Percentiles rank a stretch among this genome's conserved stretches.
phyloP scores from a whole-genome alignment of 92 coral and sea anemone species.

The Siderastrea siderea region DNA sequence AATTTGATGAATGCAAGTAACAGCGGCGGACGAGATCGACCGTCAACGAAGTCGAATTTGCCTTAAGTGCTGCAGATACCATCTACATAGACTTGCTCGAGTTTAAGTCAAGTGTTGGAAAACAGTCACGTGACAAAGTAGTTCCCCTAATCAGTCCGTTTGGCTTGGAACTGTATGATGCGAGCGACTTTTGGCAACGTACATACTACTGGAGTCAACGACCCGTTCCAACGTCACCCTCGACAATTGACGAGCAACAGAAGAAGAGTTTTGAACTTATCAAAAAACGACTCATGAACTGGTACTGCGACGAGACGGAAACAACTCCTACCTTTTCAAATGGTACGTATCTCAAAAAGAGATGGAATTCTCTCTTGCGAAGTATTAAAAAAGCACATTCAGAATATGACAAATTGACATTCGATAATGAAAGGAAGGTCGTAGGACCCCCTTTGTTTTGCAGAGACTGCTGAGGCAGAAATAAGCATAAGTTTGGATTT shows the following conservation, averaged over 20 bases:
- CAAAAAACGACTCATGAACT: constrained; percentile 49
- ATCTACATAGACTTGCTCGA: constrained; percentile 63
- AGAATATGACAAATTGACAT: neutral
- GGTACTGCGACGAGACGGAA: constrained; percentile 48
- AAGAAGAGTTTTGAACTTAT: neutral
- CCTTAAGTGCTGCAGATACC: neutral
- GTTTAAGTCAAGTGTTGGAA: constrained; percentile 1
- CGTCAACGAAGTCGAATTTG: neutral
- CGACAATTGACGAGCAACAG: neutral
- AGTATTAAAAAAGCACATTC: constrained; percentile 20
- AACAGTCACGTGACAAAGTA: constrained; percentile 69
- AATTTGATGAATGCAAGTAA: constrained; percentile 34
- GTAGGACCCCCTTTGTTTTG: constrained; percentile 62
- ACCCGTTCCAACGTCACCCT: neutral
- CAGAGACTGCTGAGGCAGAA: constrained; percentile 31
- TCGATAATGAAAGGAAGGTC: neutral
- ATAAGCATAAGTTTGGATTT: constrained; percentile 55
- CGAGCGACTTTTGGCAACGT: constrained; percentile 55
- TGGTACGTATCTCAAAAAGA: constrained; percentile 12
- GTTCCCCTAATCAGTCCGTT: constrained; percentile 64
- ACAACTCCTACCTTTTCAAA: constrained; percentile 34
- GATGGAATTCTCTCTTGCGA: constrained; percentile 32
- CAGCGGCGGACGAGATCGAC: too few species aligned
- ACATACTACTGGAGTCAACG: constrained; percentile 69
- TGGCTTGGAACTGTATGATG: constrained; percentile 21